Evolutionary conservation across 2,797 vertebrate genomes (phyloP).

Genomic region (Pterois miles): DNA sequence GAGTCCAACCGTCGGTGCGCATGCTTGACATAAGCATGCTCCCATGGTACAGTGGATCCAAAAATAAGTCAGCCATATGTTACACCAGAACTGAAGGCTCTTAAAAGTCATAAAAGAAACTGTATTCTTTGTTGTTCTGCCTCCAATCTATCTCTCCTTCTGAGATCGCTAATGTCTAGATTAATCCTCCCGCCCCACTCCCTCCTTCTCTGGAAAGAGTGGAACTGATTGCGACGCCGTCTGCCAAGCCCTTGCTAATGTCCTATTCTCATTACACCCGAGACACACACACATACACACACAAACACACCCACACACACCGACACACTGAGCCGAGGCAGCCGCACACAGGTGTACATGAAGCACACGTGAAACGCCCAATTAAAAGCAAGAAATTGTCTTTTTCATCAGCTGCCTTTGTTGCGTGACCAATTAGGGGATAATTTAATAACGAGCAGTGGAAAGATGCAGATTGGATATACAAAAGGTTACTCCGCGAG

Average conservation of each 20-base stretch:
- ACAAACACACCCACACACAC: conserved; percentile 37
- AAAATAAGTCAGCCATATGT: conserved; percentile 48
- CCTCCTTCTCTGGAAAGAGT: conserved; percentile 70
- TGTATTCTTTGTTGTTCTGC: conserved; percentile 40
- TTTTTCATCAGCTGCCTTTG: conserved; percentile 94
- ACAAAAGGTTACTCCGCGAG: conserved; percentile 89
- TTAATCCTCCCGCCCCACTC: conserved; percentile 56
- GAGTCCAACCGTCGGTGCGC: conserved; percentile 32
- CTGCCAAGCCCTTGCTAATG: conserved; percentile 91
- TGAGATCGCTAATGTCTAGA: conserved; percentile 63
- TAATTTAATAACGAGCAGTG: conserved; percentile 92
- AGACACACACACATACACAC: conserved; percentile 46
- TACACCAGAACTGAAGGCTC: conserved; percentile 16
- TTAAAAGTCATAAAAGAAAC: conserved; percentile 32
- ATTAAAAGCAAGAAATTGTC: conserved; percentile 92
- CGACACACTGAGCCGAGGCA: conserved; percentile 61
- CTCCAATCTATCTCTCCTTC: conserved; percentile 47
- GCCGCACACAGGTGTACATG: conserved; percentile 91
- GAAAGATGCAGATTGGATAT: conserved; percentile 89
- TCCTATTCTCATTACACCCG: conserved; percentile 89
- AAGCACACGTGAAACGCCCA: conserved; percentile 92
- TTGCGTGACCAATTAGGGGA: conserved; percentile 94
- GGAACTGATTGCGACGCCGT: conserved; percentile 88
- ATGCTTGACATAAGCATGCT: conserved; percentile 38
- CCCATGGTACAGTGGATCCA: conserved; percentile 10